phyloP scores from a whole-genome alignment of 1,140 invertebrate species.

The Drosophila pseudoobscura region DNA sequence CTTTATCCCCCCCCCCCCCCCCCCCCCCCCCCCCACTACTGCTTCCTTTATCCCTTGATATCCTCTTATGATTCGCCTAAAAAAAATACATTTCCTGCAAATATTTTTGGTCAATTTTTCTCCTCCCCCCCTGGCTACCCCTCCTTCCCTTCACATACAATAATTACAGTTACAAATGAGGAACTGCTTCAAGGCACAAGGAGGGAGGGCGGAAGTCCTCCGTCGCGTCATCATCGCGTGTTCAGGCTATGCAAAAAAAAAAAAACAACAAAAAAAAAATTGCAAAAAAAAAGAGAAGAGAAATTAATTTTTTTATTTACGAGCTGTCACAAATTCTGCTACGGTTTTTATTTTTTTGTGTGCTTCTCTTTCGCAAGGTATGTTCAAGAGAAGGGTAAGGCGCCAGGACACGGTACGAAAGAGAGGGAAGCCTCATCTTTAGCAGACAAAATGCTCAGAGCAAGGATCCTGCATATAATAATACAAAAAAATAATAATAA shows the following conservation, averaged over 20 bases:
- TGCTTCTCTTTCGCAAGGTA: constrained; percentile 29
- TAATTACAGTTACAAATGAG: constrained; percentile 66
- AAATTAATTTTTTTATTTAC: constrained; percentile 81
- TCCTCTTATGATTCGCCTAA: constrained; percentile 8
- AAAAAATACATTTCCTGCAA: constrained; percentile 64
- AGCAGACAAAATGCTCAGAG: too few species aligned
- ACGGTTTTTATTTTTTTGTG: constrained; percentile 17
- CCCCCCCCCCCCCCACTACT: too few species aligned
- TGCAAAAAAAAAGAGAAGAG: constrained; percentile 33
- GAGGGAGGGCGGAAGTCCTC: constrained; percentile 18
- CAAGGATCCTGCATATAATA: too few species aligned
- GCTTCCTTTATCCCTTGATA: too few species aligned
- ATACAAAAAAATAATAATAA: too few species aligned
- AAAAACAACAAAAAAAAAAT: constrained; percentile 5
- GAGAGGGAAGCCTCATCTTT: too few species aligned
- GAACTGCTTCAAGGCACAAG: constrained; percentile 10
- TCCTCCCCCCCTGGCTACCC: constrained; percentile 16
- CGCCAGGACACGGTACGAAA: too few species aligned
- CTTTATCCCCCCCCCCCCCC: neutral
- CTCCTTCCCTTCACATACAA: constrained; percentile 1
- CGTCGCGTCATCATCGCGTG: constrained; percentile 72
- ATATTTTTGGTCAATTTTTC: constrained; percentile 66
- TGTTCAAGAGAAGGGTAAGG: too few species aligned
- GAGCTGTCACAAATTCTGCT: constrained; percentile 76
- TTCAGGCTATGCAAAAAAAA: constrained; percentile 7